These are phyloP conservation scores for Petrosia ficiformis DNA, from an alignment of 37 sponge, comb jelly and placozoan species.

Conservation along the genomic window DNA sequence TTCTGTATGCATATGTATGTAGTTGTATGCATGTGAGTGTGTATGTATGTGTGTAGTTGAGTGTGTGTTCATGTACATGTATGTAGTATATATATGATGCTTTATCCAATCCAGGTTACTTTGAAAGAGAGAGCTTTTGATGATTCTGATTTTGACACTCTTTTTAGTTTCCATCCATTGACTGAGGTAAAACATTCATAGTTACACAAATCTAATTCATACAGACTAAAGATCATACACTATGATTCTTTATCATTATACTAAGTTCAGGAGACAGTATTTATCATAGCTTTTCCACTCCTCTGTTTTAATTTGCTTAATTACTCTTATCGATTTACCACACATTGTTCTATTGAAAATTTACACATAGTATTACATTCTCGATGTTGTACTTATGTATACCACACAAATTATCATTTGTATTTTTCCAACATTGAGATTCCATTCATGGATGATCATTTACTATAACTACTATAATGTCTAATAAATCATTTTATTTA, in stretches of 20 bases:
- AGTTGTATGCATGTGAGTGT: neutral
- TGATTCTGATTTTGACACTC: slow-evolving; percentile 2
- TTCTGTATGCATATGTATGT: neutral
- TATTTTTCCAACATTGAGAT: too few relatives aligned
- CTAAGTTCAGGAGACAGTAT: too few relatives aligned
- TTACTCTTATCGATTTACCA: too few relatives aligned
- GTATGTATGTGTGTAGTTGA: neutral
- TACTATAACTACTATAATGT: too few relatives aligned
- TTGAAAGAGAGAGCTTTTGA: neutral
- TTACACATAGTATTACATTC: too few relatives aligned
- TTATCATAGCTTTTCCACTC: too few relatives aligned
- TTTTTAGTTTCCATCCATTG: neutral
- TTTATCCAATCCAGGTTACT: neutral
- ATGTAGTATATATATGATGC: slow-evolving; percentile 2
- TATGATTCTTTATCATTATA: neutral
- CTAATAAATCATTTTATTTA: neutral
- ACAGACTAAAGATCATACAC: neutral
- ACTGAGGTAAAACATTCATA: neutral
- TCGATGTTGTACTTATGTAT: too few relatives aligned
- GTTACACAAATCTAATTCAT: neutral
- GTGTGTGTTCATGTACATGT: too few relatives aligned
- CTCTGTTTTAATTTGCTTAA: too few relatives aligned
- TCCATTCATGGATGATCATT: too few relatives aligned
- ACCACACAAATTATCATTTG: too few relatives aligned
- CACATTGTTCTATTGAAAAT: too few relatives aligned